phyloP scores from a whole-genome alignment of 2,113 vertebrate genomes.

The Rhombomys opimus region DNA sequence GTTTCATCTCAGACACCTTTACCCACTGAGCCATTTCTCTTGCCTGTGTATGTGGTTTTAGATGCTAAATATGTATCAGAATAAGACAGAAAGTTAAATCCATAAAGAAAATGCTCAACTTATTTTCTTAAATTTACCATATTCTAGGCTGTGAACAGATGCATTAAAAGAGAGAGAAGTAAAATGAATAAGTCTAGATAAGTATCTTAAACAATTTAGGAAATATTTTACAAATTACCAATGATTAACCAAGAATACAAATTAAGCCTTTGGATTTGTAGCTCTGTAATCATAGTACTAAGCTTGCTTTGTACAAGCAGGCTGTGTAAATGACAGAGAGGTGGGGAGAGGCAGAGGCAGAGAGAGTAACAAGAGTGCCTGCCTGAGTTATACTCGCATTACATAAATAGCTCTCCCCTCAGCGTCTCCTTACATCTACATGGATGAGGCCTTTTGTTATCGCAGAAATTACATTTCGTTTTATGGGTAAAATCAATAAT shows the following conservation, averaged over 20 bases:
- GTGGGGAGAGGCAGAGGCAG: background rate
- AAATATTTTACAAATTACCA: constrained; percentile 17
- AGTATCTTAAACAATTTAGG: constrained; percentile 16
- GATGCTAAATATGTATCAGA: background rate
- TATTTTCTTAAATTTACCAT: background rate
- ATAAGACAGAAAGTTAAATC: background rate
- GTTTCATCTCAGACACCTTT: background rate
- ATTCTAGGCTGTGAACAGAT: background rate
- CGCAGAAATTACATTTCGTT: constrained; percentile 13
- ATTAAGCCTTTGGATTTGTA: background rate
- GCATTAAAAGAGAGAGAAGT: background rate
- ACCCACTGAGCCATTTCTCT: background rate
- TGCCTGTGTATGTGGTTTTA: background rate
- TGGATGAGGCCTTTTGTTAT: background rate
- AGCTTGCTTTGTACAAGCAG: background rate
- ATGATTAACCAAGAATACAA: background rate
- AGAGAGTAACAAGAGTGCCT: background rate
- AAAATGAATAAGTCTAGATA: constrained; percentile 1
- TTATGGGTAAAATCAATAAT: background rate
- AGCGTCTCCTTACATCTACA: background rate
- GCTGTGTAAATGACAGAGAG: background rate
- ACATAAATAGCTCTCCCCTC: background rate
- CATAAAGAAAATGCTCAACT: background rate
- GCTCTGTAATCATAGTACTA: background rate
- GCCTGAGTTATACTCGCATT: background rate